Percentiles rank a stretch among this genome's conserved stretches.
phyloP scores from a whole-genome alignment of 1,140 invertebrate genomes.

The Trichomalopsis sarcophagae region DNA sequence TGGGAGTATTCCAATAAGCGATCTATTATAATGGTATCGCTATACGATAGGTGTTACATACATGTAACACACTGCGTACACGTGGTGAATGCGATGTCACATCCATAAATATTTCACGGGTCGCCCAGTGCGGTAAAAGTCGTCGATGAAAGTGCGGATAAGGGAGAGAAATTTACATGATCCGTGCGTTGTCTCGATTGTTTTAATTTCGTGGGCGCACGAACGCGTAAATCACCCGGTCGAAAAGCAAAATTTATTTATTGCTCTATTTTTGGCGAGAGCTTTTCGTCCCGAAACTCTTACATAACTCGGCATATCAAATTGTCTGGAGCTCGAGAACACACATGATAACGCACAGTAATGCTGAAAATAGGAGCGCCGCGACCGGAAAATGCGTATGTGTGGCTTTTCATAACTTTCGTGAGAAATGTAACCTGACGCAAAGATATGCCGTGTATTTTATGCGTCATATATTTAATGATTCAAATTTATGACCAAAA shows the following conservation, averaged over 20 bases:
- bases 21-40: background rate
- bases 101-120: background rate
- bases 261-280: background rate
- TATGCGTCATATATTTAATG: background rate
- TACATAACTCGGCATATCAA: background rate
- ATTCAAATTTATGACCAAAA: too few relatives aligned
- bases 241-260: conserved; percentile 8
- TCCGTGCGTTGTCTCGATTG: background rate
- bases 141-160: background rate
- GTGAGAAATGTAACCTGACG: background rate
- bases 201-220: background rate
- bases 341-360: background rate
- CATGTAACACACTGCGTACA: background rate
- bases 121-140: background rate
- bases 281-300: background rate
- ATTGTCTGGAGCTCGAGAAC: background rate
- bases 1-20: background rate
- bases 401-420: background rate
- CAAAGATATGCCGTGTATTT: background rate
- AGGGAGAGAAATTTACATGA: background rate
- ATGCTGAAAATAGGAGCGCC: conserved; percentile 6
- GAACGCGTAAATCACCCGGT: background rate
- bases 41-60: too few relatives aligned
- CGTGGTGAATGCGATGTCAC: background rate
- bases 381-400: background rate